Evolutionary conservation across 2,888 invertebrate species (phyloP).

Genomic region (Cheiracanthium punctorium): DNA sequence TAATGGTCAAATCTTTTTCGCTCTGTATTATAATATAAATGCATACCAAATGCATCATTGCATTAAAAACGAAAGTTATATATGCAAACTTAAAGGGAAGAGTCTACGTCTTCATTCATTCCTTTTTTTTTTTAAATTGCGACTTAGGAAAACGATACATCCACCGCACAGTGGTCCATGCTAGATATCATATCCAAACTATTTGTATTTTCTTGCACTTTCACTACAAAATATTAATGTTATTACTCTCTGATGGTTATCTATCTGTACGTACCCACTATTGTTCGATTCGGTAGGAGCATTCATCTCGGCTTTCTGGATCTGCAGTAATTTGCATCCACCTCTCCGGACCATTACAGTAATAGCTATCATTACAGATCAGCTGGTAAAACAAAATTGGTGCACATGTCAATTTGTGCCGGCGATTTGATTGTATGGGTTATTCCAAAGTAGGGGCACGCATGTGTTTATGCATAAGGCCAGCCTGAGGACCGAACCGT

Average conservation of each 20-base stretch:
- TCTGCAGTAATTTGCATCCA: constrained; percentile 51
- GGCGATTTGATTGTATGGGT: constrained; percentile 34
- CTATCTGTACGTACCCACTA: constrained; percentile 24
- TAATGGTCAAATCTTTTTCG: too few relatives aligned
- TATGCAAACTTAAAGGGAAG: too few relatives aligned
- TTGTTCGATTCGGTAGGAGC: constrained; percentile 25
- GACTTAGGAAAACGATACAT: too few relatives aligned
- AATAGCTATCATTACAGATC: constrained; percentile 59
- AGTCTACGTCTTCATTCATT: neutral
- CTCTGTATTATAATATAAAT: too few relatives aligned
- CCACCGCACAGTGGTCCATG: constrained; percentile 1
- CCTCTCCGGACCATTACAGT: constrained; percentile 19
- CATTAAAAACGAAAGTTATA: too few relatives aligned
- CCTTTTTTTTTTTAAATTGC: too few relatives aligned
- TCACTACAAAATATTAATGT: constrained; percentile 24
- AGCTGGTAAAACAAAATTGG: constrained; percentile 58
- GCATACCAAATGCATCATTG: too few relatives aligned
- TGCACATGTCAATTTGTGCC: constrained; percentile 35
- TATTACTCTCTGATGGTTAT: constrained; percentile 22
- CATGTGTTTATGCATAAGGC: constrained; percentile 27
- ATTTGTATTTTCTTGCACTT: neutral
- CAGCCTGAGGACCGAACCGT: constrained; percentile 9
- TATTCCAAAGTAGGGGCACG: constrained; percentile 3
- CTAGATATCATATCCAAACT: neutral
- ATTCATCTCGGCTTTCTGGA: constrained; percentile 3